Base-by-base conservation (phyloP, 2,888 invertebrate genomes). In the Chaetogeoica ovagalla region DNA sequence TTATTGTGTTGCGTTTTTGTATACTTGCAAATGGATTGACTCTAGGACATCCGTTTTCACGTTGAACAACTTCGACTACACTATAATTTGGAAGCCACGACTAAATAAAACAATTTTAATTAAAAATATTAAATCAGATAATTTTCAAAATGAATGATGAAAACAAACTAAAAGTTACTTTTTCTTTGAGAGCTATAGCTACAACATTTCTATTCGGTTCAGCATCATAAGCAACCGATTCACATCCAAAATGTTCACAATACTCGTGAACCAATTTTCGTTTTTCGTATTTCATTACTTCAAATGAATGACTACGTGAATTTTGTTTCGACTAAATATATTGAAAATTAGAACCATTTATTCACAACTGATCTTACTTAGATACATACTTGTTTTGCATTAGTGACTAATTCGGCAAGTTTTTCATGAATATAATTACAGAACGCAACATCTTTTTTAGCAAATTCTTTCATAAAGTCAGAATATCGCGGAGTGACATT, bases 201-300 rank as follows among this genome's bases (percentile, higher is more conserved):
- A 96, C 94, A 21, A 98, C 94, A 87, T 97, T 98, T 83, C 97
- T 89, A 86, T 97, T 96, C 0, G 98, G 98, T 85, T 97, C 97
- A 30, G 92, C 92, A 87, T 98, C 98, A 86, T 97, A 97, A 37
- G 97, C 96, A 82, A 94, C 93, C 83, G 96, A 94, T 85, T 95
- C 93, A 84, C 96, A 94, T 62, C 97, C 97, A 88, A 98, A 98
- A 87, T 94, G 94, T 85, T 95, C 94, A 84, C 96, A 96, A 86
- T 96, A 91, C 86, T 98, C 98, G 87, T 98, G 97, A 15, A 98
- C 91, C 85, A 97, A 91, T 85, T 94, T 93, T 1, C 98, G 89
- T 86, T 97, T 96, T 84, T 95, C 95, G 66, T 94, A 90, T 87
- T 96, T 97, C 96, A 97, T 97, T 2, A 93, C 91, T 23, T 94